phyloP scores from a whole-genome alignment of 2,888 invertebrate species.

The Lissocephala sabroskyi region DNA sequence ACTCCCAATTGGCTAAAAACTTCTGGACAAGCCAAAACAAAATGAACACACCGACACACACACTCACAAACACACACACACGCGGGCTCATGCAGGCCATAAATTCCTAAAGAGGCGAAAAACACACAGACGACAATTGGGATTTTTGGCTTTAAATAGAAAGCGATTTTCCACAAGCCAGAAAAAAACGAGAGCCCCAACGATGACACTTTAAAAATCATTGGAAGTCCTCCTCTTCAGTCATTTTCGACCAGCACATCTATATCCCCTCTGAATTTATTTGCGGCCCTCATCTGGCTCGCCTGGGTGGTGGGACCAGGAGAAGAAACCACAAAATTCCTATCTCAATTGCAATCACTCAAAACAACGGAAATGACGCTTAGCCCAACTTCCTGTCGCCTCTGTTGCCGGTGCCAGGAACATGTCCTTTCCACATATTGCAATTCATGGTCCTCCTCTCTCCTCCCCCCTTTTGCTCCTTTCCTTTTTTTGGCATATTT shows the following conservation, averaged over 20 bases:
- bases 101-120: neutral
- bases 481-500: constrained; percentile 56
- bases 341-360: constrained; percentile 68
- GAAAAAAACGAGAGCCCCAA: too few species aligned
- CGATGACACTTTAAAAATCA: too few species aligned
- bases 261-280: too few species aligned
- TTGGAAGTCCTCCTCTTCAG: too few species aligned
- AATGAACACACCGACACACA: too few species aligned
- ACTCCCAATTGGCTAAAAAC: too few species aligned
- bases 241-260: too few species aligned
- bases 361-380: constrained; percentile 68
- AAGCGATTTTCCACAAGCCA: too few species aligned
- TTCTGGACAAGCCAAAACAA: too few species aligned
- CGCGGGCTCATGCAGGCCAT: constrained; percentile 3
- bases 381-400: constrained; percentile 63
- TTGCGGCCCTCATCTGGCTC: too few species aligned
- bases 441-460: constrained; percentile 33
- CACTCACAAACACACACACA: constrained; percentile 10
- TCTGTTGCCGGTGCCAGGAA: constrained; percentile 28
- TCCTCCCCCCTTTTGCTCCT: constrained; percentile 2
- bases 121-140: too few species aligned
- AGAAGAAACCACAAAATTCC: constrained; percentile 53
- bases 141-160: too few species aligned
- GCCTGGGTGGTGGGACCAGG: constrained; percentile 11
- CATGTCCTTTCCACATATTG: constrained; percentile 9